Evolutionary conservation across 1,140 invertebrate species (phyloP), one percentile per base, ranked within the genome.

Genomic region (Orchestia grillus): DNA sequence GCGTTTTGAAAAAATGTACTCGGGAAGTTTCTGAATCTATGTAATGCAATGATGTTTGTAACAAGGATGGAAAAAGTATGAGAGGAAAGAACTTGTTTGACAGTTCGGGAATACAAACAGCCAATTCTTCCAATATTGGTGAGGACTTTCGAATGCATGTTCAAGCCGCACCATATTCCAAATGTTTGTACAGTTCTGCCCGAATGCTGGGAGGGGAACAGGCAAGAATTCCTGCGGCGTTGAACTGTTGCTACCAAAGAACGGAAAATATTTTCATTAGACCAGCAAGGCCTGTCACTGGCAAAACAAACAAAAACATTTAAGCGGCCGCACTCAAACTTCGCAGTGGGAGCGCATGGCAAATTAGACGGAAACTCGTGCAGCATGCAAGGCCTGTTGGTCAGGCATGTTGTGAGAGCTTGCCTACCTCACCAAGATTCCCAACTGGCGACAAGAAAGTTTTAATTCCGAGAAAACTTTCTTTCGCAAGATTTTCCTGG

Each of bases 211-310:
- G 11, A 19, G 62, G 62, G 28, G 28, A 28, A 36, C 15, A 77
- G 36, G 62, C 28, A 77, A 77, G 28, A 90, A 90, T 90, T 90
- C 41, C 41, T 90, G 88, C 28, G 36, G 88, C 41, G 36, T 28
- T 41, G 28, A 41, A 90, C 88, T 42, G 43, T 42, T 90, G 15
- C 88, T 28, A 36, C 41, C 1, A 28, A 90, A 90, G 88, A 42
- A 44, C 88, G 88, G 41, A 41, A 42, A 90, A 90, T 90, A 90
- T 90, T 90, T 90, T 90, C 88, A 90, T 90, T 90, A 90, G 88
- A 90, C 8, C 88, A 77, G 88, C 88, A 15, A 15, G 88, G 41
- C 42, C 43, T 44, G n/a, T 90, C 88, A 44, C 43, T 4, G 11
- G 88, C 88, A 90, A 90, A 90, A 42, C 41, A 90, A 90, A 90